Base-by-base conservation (phyloP, 2,888 invertebrate genomes). In the Habrosyne pyritoides region DNA sequence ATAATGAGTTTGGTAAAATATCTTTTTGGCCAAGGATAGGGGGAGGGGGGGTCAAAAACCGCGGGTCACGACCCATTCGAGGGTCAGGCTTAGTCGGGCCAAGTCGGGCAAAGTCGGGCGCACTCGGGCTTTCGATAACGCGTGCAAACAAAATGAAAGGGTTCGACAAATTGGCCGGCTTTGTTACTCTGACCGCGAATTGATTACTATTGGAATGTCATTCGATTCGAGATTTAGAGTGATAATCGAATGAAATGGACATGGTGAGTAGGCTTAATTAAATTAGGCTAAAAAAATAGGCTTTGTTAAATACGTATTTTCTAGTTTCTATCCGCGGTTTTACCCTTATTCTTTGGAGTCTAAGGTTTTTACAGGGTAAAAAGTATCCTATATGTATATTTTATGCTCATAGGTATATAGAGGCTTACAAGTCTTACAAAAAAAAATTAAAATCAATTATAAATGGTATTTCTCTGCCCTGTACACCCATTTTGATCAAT, bases 121-220 rank as follows among this genome's bases (percentile, higher is more conserved):
- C 6, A 28, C 4, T 50, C 26, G 42, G 21, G 30, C 2, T n/a
- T 53, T 28, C 30, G 30, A 53, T 53, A 53, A 47, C 30, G 47
- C 8, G 53, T 30, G 47, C 53, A 53, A 53, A 53, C 53, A 53
- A 48, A 53, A 47, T 18, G 47, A 53, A 53, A 47, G 53, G 53
- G 47, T 48, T 26, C 18, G 24, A n/a, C 30, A 53, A 53, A 53
- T 53, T 48, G 53, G 28, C 30, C 10, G 30, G 26, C 47, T 21
- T 26, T 53, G 53, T 47, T 49, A 26, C 12, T 26, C 24, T 10
- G 8, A 26, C 28, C 26, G 10, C 21, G 3, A 28, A 7, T 5
- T 21, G 12, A 10, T 28, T 50, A 28, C 28, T 28, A 28, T n/a
- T 50, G 28, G 28, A 14, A 21, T 21, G 21, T n/a, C 18, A 14